Percentiles rank a stretch among this genome's conserved stretches.
phyloP scores from a whole-genome alignment of 2,888 invertebrate species.

The Ophion ellenae region DNA sequence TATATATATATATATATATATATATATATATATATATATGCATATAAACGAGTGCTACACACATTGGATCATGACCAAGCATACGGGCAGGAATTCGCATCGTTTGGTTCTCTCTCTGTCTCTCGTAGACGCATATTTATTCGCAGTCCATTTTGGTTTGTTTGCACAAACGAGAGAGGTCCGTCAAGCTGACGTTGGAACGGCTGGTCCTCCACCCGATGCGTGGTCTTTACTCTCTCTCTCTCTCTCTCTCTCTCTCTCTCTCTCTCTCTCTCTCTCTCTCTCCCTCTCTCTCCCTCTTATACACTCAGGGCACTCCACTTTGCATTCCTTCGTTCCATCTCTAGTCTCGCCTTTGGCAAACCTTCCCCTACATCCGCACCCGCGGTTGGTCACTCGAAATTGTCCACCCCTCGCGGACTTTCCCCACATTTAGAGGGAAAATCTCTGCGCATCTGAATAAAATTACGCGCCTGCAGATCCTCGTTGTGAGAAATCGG shows the following conservation, averaged over 20 bases:
- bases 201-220: slow-evolving; percentile 61
- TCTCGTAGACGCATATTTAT: slow-evolving; percentile 82
- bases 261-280: slow-evolving; percentile 7
- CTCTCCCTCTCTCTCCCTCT: slow-evolving; percentile 29
- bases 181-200: slow-evolving; percentile 79
- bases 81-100: slow-evolving; percentile 82
- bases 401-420: slow-evolving; percentile 58
- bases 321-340: slow-evolving; percentile 76
- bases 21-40: background rate
- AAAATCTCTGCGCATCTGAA: slow-evolving; percentile 52
- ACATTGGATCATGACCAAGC: slow-evolving; percentile 82
- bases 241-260: slow-evolving; percentile 36
- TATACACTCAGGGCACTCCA: slow-evolving; percentile 44
- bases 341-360: slow-evolving; percentile 55
- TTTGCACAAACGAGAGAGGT: slow-evolving; percentile 80
- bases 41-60: slow-evolving; percentile 44
- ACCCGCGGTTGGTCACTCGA: slow-evolving; percentile 25
- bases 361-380: slow-evolving; percentile 7
- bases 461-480: slow-evolving; percentile 49
- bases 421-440: slow-evolving; percentile 20
- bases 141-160: slow-evolving; percentile 83
- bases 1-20: background rate
- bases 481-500: background rate
- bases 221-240: slow-evolving; percentile 35
- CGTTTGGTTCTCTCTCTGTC: slow-evolving; percentile 68